These are phyloP conservation scores for Xiphorhynchus elegans DNA, from an alignment of 2,113 vertebrate species.

Conservation along the genomic window DNA sequence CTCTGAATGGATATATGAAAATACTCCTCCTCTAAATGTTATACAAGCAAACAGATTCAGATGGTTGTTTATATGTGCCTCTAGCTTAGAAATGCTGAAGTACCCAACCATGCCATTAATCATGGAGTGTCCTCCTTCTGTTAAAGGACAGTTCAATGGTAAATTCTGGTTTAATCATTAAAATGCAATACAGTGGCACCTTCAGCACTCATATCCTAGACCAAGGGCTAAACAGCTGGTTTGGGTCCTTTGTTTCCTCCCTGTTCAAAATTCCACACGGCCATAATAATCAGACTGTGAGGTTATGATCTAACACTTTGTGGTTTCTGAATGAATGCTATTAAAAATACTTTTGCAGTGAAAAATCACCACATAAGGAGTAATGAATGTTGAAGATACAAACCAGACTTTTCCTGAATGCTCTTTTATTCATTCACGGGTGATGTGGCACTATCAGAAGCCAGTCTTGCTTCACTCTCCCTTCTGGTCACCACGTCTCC, in stretches of 20 bases:
- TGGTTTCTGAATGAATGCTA: neutral
- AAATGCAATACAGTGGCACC: neutral
- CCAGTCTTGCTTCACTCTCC: neutral
- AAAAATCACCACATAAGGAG: neutral
- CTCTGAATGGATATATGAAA: neutral
- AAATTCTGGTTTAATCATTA: neutral
- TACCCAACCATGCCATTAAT: neutral
- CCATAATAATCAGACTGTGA: neutral
- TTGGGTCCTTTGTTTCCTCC: neutral
- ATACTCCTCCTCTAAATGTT: neutral
- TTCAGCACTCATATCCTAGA: neutral
- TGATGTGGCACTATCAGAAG: neutral
- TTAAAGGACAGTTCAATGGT: neutral
- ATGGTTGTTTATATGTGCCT: neutral
- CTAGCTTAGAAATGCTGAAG: neutral
- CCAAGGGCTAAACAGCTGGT: neutral
- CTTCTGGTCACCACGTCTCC: fast-evolving
- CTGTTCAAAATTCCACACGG: neutral
- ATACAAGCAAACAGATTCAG: neutral
- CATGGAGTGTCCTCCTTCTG: neutral
- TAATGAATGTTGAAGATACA: neutral
- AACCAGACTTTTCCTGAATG: neutral
- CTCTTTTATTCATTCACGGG: neutral
- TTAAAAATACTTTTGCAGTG: neutral
- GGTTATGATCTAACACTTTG: neutral